Percentiles rank a stretch among this genome's conserved stretches.
phyloP scores from a whole-genome alignment of 1,140 invertebrate genomes.

The Drosophila biarmipes region DNA sequence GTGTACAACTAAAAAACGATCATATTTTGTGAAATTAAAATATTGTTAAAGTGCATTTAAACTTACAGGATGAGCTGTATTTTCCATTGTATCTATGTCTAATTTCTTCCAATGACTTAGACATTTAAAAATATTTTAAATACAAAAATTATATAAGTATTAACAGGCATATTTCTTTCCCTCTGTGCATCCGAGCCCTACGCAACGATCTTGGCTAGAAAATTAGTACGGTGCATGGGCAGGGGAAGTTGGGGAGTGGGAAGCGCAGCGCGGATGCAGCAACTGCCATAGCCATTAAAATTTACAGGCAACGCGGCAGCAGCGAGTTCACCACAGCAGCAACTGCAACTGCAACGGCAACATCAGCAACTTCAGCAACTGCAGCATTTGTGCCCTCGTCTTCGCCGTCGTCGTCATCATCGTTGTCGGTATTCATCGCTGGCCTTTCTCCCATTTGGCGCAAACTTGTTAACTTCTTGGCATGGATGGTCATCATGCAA shows the following conservation, averaged over 20 bases:
- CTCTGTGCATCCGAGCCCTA: conserved; percentile 38
- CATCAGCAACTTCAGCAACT: conserved; percentile 30
- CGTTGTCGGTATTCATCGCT: conserved; percentile 49
- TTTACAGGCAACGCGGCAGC: conserved; percentile 69
- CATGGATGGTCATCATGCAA: conserved; percentile 79
- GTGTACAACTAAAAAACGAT: too few species aligned
- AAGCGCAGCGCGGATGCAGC: conserved; percentile 65
- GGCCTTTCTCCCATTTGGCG: conserved; percentile 80
- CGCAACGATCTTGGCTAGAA: conserved; percentile 47
- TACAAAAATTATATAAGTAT: not conserved
- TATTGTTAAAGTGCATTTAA: too few species aligned
- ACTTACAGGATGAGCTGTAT: too few species aligned
- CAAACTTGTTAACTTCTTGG: conserved; percentile 81
- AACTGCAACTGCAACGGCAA: conserved; percentile 1
- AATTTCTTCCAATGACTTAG: not conserved
- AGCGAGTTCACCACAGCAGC: conserved; percentile 34
- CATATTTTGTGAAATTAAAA: too few species aligned
- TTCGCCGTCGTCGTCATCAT: conserved; percentile 41
- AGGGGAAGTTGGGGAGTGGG: conserved; percentile 14
- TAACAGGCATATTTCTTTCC: not conserved
- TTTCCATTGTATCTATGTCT: too few species aligned
- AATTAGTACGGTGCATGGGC: conserved; percentile 16
- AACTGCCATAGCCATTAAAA: conserved; percentile 74
- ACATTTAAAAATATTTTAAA: not conserved
- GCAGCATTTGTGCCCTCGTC: conserved; percentile 41